phyloP scores from a whole-genome alignment of 2,888 invertebrate species.

The Rhogogaster chlorosoma region DNA sequence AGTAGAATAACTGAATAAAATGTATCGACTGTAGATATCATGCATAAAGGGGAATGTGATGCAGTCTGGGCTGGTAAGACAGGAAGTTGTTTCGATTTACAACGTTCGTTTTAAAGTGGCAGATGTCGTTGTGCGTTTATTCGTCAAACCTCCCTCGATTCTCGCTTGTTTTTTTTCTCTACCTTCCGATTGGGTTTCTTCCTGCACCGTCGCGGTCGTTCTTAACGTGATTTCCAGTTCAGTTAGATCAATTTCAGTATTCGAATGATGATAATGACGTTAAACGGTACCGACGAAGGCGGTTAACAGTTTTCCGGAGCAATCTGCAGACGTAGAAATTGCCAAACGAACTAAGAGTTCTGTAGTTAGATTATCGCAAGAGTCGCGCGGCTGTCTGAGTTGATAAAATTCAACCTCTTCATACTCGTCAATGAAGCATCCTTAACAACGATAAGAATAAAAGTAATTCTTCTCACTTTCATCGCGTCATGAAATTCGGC shows the following conservation, averaged over 20 bases:
- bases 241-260: conserved; percentile 29
- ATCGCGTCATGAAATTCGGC: background rate
- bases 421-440: background rate
- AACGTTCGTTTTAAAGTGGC: background rate
- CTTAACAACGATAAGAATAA: background rate
- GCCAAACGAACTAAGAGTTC: background rate
- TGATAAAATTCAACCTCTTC: background rate
- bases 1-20: background rate
- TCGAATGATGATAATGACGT: conserved; percentile 22
- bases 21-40: background rate
- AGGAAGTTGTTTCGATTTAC: background rate
- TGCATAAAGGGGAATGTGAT: background rate
- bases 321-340: conserved; percentile 31
- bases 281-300: conserved; percentile 21
- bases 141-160: background rate
- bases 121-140: conserved; percentile 13
- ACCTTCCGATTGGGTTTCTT: conserved; percentile 25
- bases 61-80: background rate
- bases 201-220: conserved; percentile 13
- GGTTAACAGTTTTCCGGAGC: conserved; percentile 37
- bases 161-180: background rate
- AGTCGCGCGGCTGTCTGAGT: background rate
- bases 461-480: background rate
- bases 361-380: background rate
- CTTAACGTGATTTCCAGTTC: conserved; percentile 34